Percentiles rank a stretch among this genome's conserved stretches.
Evolutionary conservation across 2,797 vertebrate species (phyloP).

Genomic region (Syngnathus acus): DNA sequence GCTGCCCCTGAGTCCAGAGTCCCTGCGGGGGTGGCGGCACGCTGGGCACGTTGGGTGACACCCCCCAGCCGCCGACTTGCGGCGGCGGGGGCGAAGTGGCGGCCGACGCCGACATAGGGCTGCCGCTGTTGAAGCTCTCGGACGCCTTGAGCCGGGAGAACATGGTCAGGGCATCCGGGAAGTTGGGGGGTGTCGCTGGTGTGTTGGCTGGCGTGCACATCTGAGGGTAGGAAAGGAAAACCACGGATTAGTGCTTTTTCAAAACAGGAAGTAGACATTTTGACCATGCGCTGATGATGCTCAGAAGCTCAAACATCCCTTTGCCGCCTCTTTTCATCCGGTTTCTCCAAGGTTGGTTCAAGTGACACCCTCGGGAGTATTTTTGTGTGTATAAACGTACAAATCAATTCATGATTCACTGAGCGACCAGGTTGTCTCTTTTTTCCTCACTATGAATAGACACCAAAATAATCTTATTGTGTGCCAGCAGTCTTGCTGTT

Average conservation of each 20-base stretch:
- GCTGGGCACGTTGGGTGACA: constrained; percentile 60
- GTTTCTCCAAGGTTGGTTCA: neutral
- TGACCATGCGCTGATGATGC: neutral
- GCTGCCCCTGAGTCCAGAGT: constrained; percentile 83
- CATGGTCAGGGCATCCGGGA: constrained; percentile 93
- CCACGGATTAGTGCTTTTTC: neutral
- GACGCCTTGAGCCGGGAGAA: constrained; percentile 95
- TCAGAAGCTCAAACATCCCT: neutral
- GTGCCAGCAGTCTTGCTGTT: constrained; percentile 30
- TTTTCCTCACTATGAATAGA: neutral
- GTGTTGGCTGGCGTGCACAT: constrained; percentile 99
- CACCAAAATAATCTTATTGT: neutral
- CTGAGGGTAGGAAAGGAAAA: constrained; percentile 54
- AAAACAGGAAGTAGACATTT: neutral
- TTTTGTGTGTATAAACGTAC: neutral
- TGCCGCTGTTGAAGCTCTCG: constrained; percentile 85
- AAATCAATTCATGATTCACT: neutral
- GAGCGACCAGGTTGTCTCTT: neutral
- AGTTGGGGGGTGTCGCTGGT: constrained; percentile 93
- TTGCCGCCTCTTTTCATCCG: too few relatives aligned
- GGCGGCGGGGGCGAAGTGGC: constrained; percentile 82
- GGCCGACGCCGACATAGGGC: constrained; percentile 79
- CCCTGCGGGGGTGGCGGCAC: constrained; percentile 71
- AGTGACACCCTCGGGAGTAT: neutral
- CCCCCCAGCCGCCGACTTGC: constrained; percentile 69